Evolutionary conservation across 2,113 vertebrate genomes (phyloP).

Genomic region (Corythaixoides concolor): DNA sequence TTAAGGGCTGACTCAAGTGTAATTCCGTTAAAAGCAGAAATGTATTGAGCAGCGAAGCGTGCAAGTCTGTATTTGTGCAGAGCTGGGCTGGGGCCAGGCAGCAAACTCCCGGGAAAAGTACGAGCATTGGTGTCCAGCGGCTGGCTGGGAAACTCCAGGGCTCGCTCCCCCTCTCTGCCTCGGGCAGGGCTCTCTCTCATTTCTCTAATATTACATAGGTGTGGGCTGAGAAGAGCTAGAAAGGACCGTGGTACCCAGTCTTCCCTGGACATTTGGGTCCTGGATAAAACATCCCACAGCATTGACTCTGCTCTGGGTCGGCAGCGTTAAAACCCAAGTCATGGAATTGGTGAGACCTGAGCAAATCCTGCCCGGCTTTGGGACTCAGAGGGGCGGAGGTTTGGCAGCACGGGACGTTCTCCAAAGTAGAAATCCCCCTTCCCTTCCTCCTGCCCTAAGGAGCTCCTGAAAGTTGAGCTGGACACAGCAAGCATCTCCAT

Average conservation of each 20-base stretch:
- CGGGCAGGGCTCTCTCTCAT: background rate
- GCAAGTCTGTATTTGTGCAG: background rate
- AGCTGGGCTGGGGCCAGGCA: background rate
- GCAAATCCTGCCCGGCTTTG: rapidly evolving
- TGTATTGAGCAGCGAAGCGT: background rate
- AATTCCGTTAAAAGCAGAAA: background rate
- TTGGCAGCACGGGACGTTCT: background rate
- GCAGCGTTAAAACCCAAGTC: background rate
- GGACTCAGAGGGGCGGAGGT: rapidly evolving
- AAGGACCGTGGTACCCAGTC: rapidly evolving
- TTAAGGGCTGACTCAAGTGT: background rate
- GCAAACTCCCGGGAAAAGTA: background rate
- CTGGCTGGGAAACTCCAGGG: background rate
- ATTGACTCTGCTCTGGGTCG: rapidly evolving
- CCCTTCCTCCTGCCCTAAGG: background rate
- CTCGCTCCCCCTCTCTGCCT: background rate
- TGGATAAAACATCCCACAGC: rapidly evolving
- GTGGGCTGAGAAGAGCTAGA: background rate
- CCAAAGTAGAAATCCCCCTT: background rate
- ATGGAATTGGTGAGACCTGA: rapidly evolving
- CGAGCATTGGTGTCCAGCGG: rapidly evolving
- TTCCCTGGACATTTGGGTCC: rapidly evolving
- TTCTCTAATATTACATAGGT: background rate
- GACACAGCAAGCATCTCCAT: background rate
- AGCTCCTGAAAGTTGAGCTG: background rate